Percentiles rank a stretch among this genome's conserved stretches.
Evolutionary conservation across 1,140 invertebrate genomes (phyloP).

Genomic region (Drosophila mauritiana): DNA sequence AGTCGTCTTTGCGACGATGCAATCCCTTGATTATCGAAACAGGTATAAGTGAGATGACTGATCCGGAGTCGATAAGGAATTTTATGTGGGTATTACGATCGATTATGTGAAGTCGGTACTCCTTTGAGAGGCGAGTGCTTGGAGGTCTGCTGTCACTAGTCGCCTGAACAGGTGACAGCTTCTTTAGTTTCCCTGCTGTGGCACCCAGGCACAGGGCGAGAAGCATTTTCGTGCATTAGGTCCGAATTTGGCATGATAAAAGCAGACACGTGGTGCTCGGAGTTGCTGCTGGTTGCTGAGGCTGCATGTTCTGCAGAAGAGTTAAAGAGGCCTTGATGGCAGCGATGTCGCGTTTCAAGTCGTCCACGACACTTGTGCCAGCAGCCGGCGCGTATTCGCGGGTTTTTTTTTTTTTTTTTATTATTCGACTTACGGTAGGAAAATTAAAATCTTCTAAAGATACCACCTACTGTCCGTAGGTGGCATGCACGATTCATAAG

Average conservation of each 20-base stretch:
- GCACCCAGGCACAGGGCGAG: neutral
- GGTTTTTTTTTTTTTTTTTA: too few species aligned
- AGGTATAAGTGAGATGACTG: neutral
- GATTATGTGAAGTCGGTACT: neutral
- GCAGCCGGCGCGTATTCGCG: too few species aligned
- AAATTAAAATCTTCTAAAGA: too few species aligned
- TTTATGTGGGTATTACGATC: neutral
- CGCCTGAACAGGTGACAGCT: neutral
- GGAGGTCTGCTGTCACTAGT: neutral
- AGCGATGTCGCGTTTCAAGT: neutral
- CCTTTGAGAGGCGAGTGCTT: neutral
- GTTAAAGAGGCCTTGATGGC: neutral
- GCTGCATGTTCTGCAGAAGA: too few species aligned
- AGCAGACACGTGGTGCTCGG: neutral
- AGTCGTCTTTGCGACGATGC: neutral
- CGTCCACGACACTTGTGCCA: neutral
- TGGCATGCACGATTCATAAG: too few species aligned
- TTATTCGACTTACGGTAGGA: too few species aligned
- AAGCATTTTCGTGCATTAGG: neutral
- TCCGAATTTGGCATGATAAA: neutral
- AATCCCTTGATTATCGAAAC: neutral
- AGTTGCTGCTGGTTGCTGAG: too few species aligned
- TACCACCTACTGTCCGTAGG: too few species aligned
- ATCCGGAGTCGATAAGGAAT: neutral
- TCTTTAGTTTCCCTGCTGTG: neutral